Percentiles rank a stretch among this genome's conserved stretches.
phyloP scores from a whole-genome alignment of 2,888 invertebrate species.

The Acanthosepion lycidas region DNA sequence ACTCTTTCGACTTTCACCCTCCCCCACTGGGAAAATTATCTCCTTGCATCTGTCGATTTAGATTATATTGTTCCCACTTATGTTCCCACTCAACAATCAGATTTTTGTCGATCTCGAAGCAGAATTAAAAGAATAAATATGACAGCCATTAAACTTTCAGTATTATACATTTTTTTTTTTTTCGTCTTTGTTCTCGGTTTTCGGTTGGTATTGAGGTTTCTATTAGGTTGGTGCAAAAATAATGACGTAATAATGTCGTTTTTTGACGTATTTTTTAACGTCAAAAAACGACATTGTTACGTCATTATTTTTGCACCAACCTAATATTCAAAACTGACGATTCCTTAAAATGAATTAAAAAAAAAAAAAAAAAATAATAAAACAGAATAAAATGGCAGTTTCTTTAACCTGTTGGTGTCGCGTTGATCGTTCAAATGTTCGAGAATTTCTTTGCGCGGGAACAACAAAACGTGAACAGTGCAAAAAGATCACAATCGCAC shows the following conservation, averaged over 20 bases:
- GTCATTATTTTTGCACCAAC: too few relatives aligned
- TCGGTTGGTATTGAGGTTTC: neutral
- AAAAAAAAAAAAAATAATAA: too few relatives aligned
- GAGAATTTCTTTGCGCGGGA: too few relatives aligned
- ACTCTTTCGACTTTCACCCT: neutral
- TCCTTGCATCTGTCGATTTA: neutral
- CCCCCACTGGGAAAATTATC: neutral
- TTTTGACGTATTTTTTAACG: too few relatives aligned
- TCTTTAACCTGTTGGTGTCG: neutral
- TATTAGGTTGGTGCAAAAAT: too few relatives aligned
- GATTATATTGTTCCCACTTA: neutral
- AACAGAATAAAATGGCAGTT: neutral
- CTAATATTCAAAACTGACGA: too few relatives aligned
- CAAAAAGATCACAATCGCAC: too few relatives aligned
- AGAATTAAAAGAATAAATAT: neutral
- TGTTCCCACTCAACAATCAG: neutral
- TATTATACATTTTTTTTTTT: neutral
- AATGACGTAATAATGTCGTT: too few relatives aligned
- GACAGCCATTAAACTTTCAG: neutral
- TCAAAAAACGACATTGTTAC: too few relatives aligned
- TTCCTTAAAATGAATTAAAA: neutral
- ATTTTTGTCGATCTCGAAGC: conserved; percentile 17
- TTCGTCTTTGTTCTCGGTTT: neutral
- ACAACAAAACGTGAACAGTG: too few relatives aligned
- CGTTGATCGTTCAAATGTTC: too few relatives aligned